Conservation (phyloP, 1,140 invertebrate genomes). For the Drosophila repleta region DNA sequence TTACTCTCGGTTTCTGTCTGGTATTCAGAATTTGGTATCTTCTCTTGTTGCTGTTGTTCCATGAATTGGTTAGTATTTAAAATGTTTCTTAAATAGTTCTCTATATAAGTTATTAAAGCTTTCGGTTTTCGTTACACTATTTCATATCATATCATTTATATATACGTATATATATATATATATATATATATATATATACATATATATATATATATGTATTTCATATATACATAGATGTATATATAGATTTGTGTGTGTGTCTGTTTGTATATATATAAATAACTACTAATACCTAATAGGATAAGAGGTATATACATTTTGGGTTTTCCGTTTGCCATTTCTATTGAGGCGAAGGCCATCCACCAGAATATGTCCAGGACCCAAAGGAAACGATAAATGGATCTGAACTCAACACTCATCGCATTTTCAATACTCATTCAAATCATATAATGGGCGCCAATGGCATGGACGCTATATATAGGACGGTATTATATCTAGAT, state of each 20-base stretch:
- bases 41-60: constrained; percentile 31
- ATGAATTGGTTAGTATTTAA: constrained; percentile 71
- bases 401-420: constrained; percentile 11
- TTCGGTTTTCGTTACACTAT: constrained; percentile 83
- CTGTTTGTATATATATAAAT: constrained; percentile 45
- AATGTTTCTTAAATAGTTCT: constrained; percentile 78
- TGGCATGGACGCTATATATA: constrained; percentile 71
- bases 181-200: constrained; percentile 50
- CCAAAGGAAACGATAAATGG: constrained; percentile 4
- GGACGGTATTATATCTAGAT: constrained; percentile 75
- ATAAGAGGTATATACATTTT: constrained; percentile 76
- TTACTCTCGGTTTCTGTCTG: constrained; percentile 29
- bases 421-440: constrained; percentile 1
- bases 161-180: constrained; percentile 44
- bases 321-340: not conserved
- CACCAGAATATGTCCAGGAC: constrained; percentile 18
- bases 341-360: constrained; percentile 21
- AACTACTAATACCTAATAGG: constrained; percentile 52
- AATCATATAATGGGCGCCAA: constrained; percentile 45
- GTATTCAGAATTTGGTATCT: constrained; percentile 6
- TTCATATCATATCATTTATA: constrained; percentile 58
- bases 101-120: constrained; percentile 83
- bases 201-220: constrained; percentile 43
- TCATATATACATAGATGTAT: constrained; percentile 52
- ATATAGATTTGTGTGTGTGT: constrained; percentile 51